phyloP scores from a whole-genome alignment of 2,113 vertebrate species.

The Xenus cinereus region DNA sequence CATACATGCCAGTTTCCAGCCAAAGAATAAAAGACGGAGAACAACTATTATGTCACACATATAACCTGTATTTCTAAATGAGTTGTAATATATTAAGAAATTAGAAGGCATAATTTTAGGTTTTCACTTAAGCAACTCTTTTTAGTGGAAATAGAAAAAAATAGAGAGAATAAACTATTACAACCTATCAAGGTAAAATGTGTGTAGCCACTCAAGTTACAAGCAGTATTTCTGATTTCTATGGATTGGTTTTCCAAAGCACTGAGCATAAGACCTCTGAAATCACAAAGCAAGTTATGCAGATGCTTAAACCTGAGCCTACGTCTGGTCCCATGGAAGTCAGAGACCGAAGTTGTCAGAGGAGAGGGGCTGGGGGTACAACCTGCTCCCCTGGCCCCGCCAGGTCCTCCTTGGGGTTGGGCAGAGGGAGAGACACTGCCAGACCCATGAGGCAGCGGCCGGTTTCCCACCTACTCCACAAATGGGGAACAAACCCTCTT shows the following conservation, averaged over 20 bases:
- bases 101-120: neutral
- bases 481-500: neutral
- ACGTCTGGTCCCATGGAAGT: neutral
- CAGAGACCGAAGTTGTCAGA: neutral
- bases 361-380: neutral
- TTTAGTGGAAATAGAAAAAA: neutral
- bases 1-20: neutral
- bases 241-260: neutral
- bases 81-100: neutral
- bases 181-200: neutral
- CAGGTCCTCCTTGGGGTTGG: neutral
- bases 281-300: neutral
- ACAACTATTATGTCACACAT: neutral
- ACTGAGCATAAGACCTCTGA: neutral
- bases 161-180: neutral
- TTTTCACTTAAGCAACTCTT: neutral
- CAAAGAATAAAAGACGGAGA: neutral
- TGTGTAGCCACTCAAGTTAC: neutral
- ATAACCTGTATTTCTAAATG: neutral
- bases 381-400: neutral
- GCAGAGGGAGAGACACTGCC: neutral
- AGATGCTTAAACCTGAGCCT: neutral
- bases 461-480: neutral
- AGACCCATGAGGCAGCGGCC: accelerated
- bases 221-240: neutral